Conservation (phyloP, 2,888 invertebrate species). For the Noctua pronuba region DNA sequence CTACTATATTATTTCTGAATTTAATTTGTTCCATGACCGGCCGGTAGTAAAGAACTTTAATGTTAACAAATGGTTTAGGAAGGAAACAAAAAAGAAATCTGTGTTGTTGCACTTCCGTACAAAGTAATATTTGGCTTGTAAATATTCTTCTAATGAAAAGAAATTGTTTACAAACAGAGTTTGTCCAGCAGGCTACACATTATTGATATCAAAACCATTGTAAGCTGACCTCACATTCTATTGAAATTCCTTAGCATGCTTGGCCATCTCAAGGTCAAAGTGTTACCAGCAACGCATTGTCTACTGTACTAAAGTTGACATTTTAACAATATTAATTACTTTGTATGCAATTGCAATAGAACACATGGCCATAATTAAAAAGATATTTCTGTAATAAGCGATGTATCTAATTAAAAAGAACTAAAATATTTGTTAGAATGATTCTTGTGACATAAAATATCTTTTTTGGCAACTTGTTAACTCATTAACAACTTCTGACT, state of each 20-base stretch:
- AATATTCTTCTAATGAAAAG: background rate
- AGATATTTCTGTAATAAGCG: background rate
- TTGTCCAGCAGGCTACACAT: background rate
- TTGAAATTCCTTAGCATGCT: background rate
- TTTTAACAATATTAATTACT: background rate
- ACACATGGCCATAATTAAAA: conserved; percentile 1
- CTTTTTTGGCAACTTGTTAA: background rate
- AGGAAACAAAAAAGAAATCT: conserved; percentile 24
- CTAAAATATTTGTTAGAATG: background rate
- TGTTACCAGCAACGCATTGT: background rate
- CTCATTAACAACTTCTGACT: background rate
- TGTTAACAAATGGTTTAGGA: background rate
- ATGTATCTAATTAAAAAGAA: background rate
- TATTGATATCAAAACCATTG: background rate
- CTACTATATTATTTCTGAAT: background rate
- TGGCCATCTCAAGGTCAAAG: background rate
- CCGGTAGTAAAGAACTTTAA: background rate
- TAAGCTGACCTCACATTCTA: background rate
- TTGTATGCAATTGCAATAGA: conserved; percentile 9
- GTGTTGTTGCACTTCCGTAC: background rate
- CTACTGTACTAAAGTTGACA: background rate
- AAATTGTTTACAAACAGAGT: background rate
- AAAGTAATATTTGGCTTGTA: conserved; percentile 3
- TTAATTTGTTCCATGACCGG: background rate
- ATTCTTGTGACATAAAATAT: background rate